Percentiles rank a stretch among this genome's conserved stretches.
Conservation (phyloP, 2,888 invertebrate species). For the Bursaphelenchus okinawaensis region DNA sequence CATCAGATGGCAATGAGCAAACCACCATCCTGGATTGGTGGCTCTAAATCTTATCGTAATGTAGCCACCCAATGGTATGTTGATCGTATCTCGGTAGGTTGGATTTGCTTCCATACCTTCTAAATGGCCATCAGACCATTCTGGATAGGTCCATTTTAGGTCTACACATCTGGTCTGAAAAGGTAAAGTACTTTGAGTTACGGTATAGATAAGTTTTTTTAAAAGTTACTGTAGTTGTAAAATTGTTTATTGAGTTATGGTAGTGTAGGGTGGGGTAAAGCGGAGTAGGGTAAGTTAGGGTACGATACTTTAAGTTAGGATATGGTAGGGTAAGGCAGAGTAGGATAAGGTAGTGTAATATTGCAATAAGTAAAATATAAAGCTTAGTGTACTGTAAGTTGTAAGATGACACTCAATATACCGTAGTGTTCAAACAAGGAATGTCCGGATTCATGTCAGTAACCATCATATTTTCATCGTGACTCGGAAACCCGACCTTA, state of each 20-base stretch:
- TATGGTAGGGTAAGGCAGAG: too few relatives aligned
- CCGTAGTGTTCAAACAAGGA: constrained; percentile 28
- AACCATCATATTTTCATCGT: constrained; percentile 38
- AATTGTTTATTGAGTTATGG: too few relatives aligned
- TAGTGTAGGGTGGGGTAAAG: too few relatives aligned
- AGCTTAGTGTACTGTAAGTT: too few relatives aligned
- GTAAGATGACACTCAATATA: background rate
- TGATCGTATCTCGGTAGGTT: constrained; percentile 55
- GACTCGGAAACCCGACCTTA: constrained; percentile 48
- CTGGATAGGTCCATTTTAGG: constrained; percentile 25
- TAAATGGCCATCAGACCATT: constrained; percentile 40
- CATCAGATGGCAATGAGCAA: constrained; percentile 53
- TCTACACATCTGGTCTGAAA: constrained; percentile 29
- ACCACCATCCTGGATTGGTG: constrained; percentile 57
- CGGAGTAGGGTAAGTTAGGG: too few relatives aligned
- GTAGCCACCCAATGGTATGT: constrained; percentile 58
- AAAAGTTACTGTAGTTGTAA: too few relatives aligned
- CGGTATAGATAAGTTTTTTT: background rate
- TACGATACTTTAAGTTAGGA: too few relatives aligned
- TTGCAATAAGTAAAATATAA: too few relatives aligned
- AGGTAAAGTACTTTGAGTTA: constrained; percentile 1
- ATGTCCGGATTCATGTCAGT: constrained; percentile 42
- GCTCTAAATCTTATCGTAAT: constrained; percentile 56
- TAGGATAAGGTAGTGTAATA: too few relatives aligned
- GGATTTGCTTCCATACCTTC: constrained; percentile 43